Percentiles rank a stretch among this genome's conserved stretches.
Evolutionary conservation across 2,888 invertebrate genomes (phyloP).

Genomic region (Athripsodes cinereus): DNA sequence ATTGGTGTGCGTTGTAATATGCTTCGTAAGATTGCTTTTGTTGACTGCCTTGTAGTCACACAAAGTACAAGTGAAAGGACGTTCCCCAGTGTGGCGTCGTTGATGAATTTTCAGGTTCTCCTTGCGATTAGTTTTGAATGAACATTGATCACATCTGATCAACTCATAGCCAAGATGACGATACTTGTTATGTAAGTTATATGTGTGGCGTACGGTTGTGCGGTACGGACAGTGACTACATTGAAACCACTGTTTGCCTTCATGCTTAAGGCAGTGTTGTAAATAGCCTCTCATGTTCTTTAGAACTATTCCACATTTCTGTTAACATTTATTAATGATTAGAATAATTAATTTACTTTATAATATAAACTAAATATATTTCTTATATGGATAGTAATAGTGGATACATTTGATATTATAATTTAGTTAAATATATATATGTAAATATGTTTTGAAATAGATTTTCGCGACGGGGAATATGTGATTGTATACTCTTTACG

Average conservation of each 20-base stretch:
- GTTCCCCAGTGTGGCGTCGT: background rate
- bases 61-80: background rate
- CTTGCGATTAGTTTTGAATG: background rate
- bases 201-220: background rate
- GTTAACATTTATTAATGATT: too few species aligned
- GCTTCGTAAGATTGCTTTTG: constrained; percentile 1
- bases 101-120: background rate
- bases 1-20: background rate
- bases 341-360: background rate
- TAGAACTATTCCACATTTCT: background rate
- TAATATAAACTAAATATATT: too few species aligned
- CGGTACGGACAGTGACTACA: background rate
- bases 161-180: background rate
- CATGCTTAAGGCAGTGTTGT: background rate
- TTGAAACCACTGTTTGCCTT: background rate
- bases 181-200: background rate
- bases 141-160: background rate
- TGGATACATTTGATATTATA: too few species aligned
- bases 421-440: too few species aligned
- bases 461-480: too few species aligned
- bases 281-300: background rate
- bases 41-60: constrained; percentile 4
- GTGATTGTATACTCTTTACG: too few species aligned
- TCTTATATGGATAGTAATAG: too few species aligned
- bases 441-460: too few species aligned